Percentiles rank a stretch among this genome's conserved stretches.
Conservation (phyloP, 2,888 invertebrate species). For the Hirtodrosophila alboralis region DNA sequence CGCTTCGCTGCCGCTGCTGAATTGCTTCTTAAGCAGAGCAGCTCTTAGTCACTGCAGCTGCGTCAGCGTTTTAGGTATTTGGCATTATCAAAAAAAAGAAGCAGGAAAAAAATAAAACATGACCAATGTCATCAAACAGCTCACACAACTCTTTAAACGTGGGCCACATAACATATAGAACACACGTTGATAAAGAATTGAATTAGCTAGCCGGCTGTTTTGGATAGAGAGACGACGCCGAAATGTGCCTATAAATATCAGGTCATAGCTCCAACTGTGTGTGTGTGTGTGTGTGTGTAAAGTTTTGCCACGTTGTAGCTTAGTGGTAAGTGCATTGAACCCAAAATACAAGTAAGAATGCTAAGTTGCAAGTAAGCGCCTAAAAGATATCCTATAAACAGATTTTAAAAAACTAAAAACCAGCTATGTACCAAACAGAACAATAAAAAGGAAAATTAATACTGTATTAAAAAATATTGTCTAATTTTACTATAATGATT, state of each 20-base stretch:
- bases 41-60: constrained; percentile 55
- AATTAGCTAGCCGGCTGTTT: constrained; percentile 60
- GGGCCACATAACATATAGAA: constrained; percentile 37
- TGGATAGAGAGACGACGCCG: constrained; percentile 38
- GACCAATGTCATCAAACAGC: constrained; percentile 55
- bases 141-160: constrained; percentile 39
- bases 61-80: constrained; percentile 48
- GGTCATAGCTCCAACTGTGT: constrained; percentile 29
- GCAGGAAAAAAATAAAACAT: constrained; percentile 20
- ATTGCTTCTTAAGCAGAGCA: constrained; percentile 35
- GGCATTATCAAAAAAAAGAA: constrained; percentile 62
- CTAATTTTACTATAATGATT: too few relatives aligned
- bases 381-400: constrained; percentile 1
- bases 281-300: constrained; percentile 37
- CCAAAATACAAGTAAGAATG: constrained; percentile 23
- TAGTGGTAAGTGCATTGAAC: constrained; percentile 71
- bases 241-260: constrained; percentile 60
- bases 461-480: too few relatives aligned
- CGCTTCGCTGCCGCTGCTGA: constrained; percentile 67
- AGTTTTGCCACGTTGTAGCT: constrained; percentile 57
- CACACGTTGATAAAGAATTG: constrained; percentile 59
- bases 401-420: too few relatives aligned
- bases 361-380: background rate
- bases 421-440: too few relatives aligned
- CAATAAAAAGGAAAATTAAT: too few relatives aligned